These are phyloP conservation scores for Heteropelma amictum DNA, from an alignment of 2,888 invertebrate species.

Conservation along the genomic window DNA sequence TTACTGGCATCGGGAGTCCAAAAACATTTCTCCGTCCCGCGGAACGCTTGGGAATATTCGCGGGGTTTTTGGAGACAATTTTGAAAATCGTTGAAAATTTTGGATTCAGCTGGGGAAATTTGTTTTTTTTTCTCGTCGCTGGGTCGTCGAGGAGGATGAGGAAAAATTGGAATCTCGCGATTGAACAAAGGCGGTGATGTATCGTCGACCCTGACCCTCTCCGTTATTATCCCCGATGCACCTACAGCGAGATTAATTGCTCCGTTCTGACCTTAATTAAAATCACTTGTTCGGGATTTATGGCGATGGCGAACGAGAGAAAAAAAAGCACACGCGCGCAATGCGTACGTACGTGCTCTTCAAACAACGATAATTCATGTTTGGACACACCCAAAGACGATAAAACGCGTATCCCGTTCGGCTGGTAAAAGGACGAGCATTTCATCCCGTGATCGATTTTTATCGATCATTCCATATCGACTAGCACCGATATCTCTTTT, in stretches of 20 bases:
- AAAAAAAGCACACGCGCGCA: slow-evolving; percentile 28
- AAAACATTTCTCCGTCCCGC: no score
- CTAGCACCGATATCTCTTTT: not conserved
- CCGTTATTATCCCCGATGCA: not conserved
- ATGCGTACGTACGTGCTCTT: not conserved
- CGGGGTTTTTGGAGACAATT: no score
- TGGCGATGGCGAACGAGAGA: slow-evolving; percentile 18
- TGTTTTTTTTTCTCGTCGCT: no score
- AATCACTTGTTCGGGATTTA: slow-evolving; percentile 60
- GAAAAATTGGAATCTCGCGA: not conserved
- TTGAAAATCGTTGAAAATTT: no score
- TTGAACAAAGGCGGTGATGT: not conserved
- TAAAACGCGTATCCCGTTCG: not conserved
- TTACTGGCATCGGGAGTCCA: no score
- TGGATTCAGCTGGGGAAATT: no score
- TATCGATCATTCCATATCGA: slow-evolving; percentile 30
- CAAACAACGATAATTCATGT: slow-evolving; percentile 34
- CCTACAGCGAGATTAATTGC: slow-evolving; percentile 51
- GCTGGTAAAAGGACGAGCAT: slow-evolving; percentile 1
- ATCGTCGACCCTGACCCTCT: slow-evolving; percentile 25
- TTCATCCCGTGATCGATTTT: slow-evolving; percentile 37
- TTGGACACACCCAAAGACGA: slow-evolving; percentile 45
- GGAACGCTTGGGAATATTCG: no score
- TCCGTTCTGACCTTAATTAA: slow-evolving; percentile 59
- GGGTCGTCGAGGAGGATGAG: no score